Conservation (phyloP, 2,797 vertebrate genomes). For the Hozukius guyotensis region DNA sequence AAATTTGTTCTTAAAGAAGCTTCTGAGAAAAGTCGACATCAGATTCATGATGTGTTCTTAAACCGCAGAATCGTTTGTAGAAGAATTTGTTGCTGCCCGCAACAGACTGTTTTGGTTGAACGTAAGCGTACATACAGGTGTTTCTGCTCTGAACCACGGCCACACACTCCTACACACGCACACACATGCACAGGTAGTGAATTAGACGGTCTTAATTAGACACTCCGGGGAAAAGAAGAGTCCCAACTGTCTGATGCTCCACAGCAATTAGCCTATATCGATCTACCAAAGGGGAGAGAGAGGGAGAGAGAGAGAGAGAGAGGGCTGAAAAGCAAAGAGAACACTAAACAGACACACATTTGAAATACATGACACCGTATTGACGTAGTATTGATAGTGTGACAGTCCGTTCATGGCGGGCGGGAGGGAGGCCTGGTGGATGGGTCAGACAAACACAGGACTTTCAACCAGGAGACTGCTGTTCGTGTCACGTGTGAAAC, state of each 20-base stretch:
- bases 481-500: too few species aligned
- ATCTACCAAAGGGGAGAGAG: conserved; percentile 35
- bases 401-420: too few species aligned
- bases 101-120: not conserved
- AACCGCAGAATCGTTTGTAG: too few species aligned
- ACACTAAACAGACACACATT: not conserved
- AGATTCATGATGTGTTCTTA: too few species aligned
- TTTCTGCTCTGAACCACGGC: not conserved
- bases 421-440: too few species aligned
- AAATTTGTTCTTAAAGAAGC: too few species aligned
- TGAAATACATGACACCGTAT: not conserved
- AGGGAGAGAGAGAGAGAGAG: not conserved
- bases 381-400: too few species aligned
- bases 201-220: conserved; percentile 58
- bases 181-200: not conserved
- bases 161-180: not conserved
- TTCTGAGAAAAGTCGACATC: too few species aligned
- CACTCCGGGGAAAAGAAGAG: conserved; percentile 48
- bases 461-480: too few species aligned
- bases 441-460: too few species aligned
- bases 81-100: not conserved
- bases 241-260: conserved; percentile 40
- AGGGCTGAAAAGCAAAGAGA: not conserved
- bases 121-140: not conserved
- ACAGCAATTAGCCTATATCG: conserved; percentile 64